Evolutionary conservation across 2,888 invertebrate genomes (phyloP).

Genomic region (Cordilura impudica): DNA sequence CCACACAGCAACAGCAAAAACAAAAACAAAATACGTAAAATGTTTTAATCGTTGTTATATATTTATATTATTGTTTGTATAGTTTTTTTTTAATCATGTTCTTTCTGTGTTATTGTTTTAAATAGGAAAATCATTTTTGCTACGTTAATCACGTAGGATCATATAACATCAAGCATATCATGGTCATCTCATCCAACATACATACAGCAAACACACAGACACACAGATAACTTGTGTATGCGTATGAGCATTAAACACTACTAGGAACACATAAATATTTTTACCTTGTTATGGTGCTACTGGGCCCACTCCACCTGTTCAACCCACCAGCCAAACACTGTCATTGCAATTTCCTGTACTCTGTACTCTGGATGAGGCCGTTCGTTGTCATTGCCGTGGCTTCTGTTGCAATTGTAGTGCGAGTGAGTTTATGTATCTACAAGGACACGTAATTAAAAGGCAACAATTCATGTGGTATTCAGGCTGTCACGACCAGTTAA

Average conservation of each 20-base stretch:
- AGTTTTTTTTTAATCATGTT: constrained; percentile 19
- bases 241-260: too few relatives aligned
- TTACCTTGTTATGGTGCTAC: constrained; percentile 31
- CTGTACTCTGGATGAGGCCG: background rate
- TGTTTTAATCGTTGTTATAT: constrained; percentile 45
- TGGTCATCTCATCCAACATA: constrained; percentile 46
- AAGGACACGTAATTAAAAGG: constrained; percentile 62
- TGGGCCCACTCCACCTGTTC: constrained; percentile 16
- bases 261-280: constrained; percentile 33
- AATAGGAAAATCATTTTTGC: constrained; percentile 54
- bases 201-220: background rate
- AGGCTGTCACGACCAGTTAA: constrained; percentile 63
- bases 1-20: background rate
- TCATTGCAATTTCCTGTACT: constrained; percentile 3
- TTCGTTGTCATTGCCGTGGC: background rate
- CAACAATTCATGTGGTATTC: constrained; percentile 62
- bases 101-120: constrained; percentile 48
- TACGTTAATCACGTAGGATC: constrained; percentile 59
- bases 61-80: too few relatives aligned
- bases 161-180: constrained; percentile 57
- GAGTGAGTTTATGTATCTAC: background rate
- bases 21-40: constrained; percentile 10
- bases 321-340: constrained; percentile 7
- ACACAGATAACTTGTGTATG: too few relatives aligned
- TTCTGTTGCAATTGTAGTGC: background rate